A percentile compares a stretch with the other conserved stretches of the same genome.
Evolutionary conservation across 2,888 invertebrate species (phyloP).

Genomic region (Caenorhabditis zanzibari): DNA sequence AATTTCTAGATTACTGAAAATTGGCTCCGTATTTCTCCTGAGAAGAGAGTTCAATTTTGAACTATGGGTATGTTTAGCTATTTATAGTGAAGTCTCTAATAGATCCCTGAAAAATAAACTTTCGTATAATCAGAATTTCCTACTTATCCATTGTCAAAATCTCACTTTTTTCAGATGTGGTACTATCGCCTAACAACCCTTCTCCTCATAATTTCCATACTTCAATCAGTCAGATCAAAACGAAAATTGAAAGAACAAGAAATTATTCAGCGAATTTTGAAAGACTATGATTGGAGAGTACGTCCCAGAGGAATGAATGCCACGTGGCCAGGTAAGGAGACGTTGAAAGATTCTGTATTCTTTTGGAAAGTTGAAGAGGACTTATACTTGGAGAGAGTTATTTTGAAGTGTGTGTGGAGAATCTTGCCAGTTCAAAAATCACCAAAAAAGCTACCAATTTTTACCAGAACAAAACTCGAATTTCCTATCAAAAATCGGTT

Average conservation of each 20-base stretch:
- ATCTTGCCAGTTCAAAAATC: not conserved
- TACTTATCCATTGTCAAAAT: not conserved
- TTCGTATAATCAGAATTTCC: not conserved
- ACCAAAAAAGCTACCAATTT: not conserved
- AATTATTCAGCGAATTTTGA: slow-evolving; percentile 79
- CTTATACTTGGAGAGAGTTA: not conserved
- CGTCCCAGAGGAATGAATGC: slow-evolving; percentile 81
- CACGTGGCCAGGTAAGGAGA: slow-evolving; percentile 80
- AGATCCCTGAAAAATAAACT: too few relatives aligned
- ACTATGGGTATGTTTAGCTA: too few relatives aligned
- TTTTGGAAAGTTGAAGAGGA: not conserved
- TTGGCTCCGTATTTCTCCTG: not conserved
- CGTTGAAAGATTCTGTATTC: not conserved
- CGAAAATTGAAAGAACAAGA: slow-evolving; percentile 82
- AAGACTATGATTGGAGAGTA: slow-evolving; percentile 83
- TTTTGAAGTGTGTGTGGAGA: not conserved
- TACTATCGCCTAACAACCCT: slow-evolving; percentile 22
- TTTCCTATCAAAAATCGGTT: too few relatives aligned
- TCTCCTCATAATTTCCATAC: slow-evolving; percentile 24
- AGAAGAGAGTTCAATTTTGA: too few relatives aligned
- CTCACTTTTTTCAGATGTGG: slow-evolving; percentile 24
- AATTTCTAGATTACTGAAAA: too few relatives aligned
- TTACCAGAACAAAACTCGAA: not conserved
- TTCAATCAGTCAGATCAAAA: slow-evolving; percentile 66
- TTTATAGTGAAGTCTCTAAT: too few relatives aligned